Conservation (phyloP, 2,113 vertebrate genomes). For the Nibea albiflora region DNA sequence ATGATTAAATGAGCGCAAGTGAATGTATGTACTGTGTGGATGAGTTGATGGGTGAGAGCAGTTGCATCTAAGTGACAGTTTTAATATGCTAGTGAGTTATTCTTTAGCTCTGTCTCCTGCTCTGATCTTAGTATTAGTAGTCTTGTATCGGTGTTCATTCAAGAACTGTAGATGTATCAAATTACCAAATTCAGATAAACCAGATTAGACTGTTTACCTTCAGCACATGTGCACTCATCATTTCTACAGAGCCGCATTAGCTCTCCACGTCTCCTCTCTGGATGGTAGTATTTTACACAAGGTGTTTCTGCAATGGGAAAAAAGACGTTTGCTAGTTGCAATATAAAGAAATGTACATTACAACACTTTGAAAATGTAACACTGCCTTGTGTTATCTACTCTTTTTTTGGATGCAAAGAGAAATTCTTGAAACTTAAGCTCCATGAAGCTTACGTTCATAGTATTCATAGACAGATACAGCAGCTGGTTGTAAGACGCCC, state of each 20-base stretch:
- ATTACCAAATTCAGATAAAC: too few species aligned
- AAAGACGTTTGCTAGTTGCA: neutral
- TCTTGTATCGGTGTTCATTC: too few species aligned
- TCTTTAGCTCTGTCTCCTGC: neutral
- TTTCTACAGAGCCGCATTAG: constrained; percentile 74
- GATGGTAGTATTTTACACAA: constrained; percentile 85
- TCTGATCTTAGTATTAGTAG: neutral
- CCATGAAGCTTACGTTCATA: constrained; percentile 69
- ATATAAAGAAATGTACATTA: neutral
- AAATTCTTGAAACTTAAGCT: neutral
- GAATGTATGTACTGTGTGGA: neutral
- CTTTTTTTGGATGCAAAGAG: neutral
- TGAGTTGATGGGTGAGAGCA: neutral
- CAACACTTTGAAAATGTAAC: neutral
- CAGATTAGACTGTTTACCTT: constrained; percentile 66
- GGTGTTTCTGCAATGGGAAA: constrained; percentile 64
- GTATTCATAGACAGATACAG: constrained; percentile 87
- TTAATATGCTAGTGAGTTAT: neutral
- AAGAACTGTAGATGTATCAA: too few species aligned
- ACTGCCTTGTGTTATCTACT: neutral
- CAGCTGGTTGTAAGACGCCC: constrained; percentile 85
- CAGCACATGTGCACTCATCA: constrained; percentile 79
- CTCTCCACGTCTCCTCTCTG: constrained; percentile 68
- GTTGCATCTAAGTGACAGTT: neutral
- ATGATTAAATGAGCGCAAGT: neutral